These are phyloP conservation scores for Gymnobelideus leadbeateri DNA, from an alignment of 2,113 vertebrate species.

Conservation along the genomic window DNA sequence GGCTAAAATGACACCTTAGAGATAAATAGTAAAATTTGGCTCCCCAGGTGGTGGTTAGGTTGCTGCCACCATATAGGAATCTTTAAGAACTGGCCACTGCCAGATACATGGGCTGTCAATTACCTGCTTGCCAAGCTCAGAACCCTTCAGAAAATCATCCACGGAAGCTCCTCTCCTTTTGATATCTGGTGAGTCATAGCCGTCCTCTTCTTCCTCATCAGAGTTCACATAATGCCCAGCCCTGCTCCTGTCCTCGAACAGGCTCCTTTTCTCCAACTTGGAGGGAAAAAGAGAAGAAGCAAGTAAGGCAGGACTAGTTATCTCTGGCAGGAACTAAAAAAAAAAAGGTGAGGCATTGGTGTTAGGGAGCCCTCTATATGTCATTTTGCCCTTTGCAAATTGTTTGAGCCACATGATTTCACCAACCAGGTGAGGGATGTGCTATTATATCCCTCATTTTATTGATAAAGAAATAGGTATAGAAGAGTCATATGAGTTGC, in stretches of 20 bases:
- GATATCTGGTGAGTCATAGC: constrained; percentile 89
- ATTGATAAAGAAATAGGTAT: not conserved
- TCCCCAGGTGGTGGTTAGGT: not conserved
- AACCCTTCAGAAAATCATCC: constrained; percentile 96
- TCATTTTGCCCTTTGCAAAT: not conserved
- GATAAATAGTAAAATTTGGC: not conserved
- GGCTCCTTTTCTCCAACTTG: constrained; percentile 94
- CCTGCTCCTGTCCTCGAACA: constrained; percentile 90
- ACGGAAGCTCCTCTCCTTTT: constrained; percentile 93
- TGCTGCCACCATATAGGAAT: not conserved
- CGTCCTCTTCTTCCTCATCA: constrained; percentile 93
- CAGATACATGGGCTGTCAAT: not conserved
- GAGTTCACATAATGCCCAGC: constrained; percentile 88
- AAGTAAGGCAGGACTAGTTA: not conserved
- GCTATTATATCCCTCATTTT: not conserved
- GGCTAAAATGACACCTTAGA: not conserved
- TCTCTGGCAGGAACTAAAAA: not conserved
- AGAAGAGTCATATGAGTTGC: not conserved
- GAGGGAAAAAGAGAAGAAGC: not conserved
- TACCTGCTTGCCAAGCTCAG: constrained; percentile 95
- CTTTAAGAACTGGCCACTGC: not conserved
- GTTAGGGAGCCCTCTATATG: not conserved
- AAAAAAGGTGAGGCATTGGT: not conserved
- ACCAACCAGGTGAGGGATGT: not conserved
- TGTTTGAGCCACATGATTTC: not conserved